Evolutionary conservation across 1,140 invertebrate genomes (phyloP).

Genomic region (Cephus cinctus): DNA sequence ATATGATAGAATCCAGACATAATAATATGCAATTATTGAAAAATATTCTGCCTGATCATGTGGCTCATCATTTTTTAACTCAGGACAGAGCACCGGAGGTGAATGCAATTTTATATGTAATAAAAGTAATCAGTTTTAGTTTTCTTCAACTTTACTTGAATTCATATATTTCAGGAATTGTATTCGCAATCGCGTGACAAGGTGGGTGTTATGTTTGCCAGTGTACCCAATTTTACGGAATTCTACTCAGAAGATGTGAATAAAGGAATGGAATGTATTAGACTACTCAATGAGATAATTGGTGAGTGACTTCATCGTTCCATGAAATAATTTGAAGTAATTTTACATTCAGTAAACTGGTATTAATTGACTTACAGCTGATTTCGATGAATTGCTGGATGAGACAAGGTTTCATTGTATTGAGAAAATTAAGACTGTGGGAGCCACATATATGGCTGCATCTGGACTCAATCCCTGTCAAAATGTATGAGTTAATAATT

Average conservation of each 20-base stretch:
- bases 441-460: constrained; percentile 97
- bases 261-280: constrained; percentile 95
- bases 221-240: constrained; percentile 97
- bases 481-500: too few relatives aligned
- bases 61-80: constrained; percentile 90
- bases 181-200: constrained; percentile 92
- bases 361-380: constrained; percentile 59
- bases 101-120: too few relatives aligned
- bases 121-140: too few relatives aligned
- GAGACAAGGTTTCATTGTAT: constrained; percentile 87
- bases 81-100: constrained; percentile 72
- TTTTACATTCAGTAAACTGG: constrained; percentile 9
- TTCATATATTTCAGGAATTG: constrained; percentile 78
- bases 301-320: constrained; percentile 59
- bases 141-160: too few relatives aligned
- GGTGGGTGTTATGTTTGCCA: constrained; percentile 96
- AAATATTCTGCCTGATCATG: constrained; percentile 95
- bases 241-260: constrained; percentile 98
- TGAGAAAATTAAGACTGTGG: constrained; percentile 99
- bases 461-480: constrained; percentile 87
- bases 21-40: constrained; percentile 84
- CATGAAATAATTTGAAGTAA: constrained; percentile 6
- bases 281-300: constrained; percentile 97
- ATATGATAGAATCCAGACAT: constrained; percentile 85
- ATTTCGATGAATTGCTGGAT: constrained; percentile 90